Evolutionary conservation across 2,888 invertebrate genomes (phyloP).

Genomic region (Synanthedon andrenaeformis): DNA sequence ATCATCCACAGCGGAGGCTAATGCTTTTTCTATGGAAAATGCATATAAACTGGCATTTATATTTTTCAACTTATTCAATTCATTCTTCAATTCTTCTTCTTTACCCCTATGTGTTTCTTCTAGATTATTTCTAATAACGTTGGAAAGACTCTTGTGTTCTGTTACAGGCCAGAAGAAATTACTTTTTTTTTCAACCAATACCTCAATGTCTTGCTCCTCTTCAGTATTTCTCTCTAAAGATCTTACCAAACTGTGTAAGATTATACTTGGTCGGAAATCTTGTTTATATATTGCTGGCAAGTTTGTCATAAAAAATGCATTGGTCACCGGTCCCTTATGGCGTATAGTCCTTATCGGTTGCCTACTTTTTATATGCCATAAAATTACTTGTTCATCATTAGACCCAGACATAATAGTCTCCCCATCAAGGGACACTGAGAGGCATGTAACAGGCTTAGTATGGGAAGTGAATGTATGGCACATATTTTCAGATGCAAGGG

Average conservation of each 20-base stretch:
- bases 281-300: constrained; percentile 71
- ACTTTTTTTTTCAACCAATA: constrained; percentile 41
- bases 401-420: constrained; percentile 81
- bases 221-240: constrained; percentile 68
- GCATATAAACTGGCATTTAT: constrained; percentile 73
- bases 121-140: constrained; percentile 20
- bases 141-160: constrained; percentile 10
- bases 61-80: constrained; percentile 65
- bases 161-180: constrained; percentile 53
- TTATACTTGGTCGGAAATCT: constrained; percentile 67
- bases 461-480: constrained; percentile 75
- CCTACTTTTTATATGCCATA: constrained; percentile 85
- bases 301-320: constrained; percentile 74
- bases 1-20: constrained; percentile 24
- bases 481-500: constrained; percentile 59
- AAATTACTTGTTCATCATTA: constrained; percentile 76
- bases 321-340: constrained; percentile 82
- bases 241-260: constrained; percentile 74
- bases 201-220: constrained; percentile 51
- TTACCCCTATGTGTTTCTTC: constrained; percentile 24
- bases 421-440: constrained; percentile 80
- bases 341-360: constrained; percentile 78
- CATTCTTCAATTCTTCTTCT: constrained; percentile 43
- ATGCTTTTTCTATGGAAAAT: constrained; percentile 56
- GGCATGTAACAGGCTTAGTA: constrained; percentile 74